phyloP scores from a whole-genome alignment of 2,888 invertebrate species.

The Platypus cylindrus region DNA sequence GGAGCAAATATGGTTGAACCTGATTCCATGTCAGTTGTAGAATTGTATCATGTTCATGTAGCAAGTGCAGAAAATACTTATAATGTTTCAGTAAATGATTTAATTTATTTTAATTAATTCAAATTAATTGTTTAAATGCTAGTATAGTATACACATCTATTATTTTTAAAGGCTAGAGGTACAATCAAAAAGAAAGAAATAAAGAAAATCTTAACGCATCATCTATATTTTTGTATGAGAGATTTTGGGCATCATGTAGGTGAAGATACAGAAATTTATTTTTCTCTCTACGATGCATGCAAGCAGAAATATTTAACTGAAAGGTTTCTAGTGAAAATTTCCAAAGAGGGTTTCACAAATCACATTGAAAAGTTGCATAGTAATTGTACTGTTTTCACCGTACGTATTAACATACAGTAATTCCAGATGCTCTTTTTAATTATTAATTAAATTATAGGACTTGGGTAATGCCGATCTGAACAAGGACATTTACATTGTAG shows the following conservation, averaged over 20 bases:
- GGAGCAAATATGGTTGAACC: constrained; percentile 85
- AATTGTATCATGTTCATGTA: constrained; percentile 72
- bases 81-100: constrained; percentile 45
- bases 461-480: constrained; percentile 74
- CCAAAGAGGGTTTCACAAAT: constrained; percentile 81
- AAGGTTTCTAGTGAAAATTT: constrained; percentile 76
- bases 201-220: constrained; percentile 53
- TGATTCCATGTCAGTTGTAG: constrained; percentile 77
- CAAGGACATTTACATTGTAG: constrained; percentile 76
- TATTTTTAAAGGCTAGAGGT: constrained; percentile 37
- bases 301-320: constrained; percentile 73
- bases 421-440: constrained; percentile 2
- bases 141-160: not conserved
- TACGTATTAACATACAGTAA: constrained; percentile 20
- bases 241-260: constrained; percentile 81
- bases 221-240: constrained; percentile 76
- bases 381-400: constrained; percentile 79
- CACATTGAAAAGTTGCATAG: constrained; percentile 78
- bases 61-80: constrained; percentile 61
- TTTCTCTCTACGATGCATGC: constrained; percentile 73
- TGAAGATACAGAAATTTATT: constrained; percentile 80
- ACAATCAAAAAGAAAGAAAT: constrained; percentile 44
- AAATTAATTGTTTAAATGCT: not conserved
- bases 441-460: constrained; percentile 40
- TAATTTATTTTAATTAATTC: not conserved